Percentiles rank a stretch among this genome's conserved stretches.
Conservation (phyloP, 2,113 vertebrate species). For the Brachionichthys hirsutus region DNA sequence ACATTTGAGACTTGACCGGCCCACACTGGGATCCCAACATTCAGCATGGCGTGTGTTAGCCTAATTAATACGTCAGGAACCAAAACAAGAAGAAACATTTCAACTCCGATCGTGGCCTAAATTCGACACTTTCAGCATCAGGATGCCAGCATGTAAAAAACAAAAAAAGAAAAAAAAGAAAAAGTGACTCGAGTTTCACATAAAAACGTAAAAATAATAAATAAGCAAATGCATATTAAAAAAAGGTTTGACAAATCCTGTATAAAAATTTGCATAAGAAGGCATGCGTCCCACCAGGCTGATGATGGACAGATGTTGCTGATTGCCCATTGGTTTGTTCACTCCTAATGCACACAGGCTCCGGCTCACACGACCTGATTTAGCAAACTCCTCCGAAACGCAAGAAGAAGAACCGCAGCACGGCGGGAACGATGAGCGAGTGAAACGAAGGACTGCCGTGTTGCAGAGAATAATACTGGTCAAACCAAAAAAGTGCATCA, state of each 20-base stretch:
- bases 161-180: slow-evolving; percentile 23
- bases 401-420: slow-evolving; percentile 33
- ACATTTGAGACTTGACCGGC: slow-evolving; percentile 36
- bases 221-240: slow-evolving; percentile 74
- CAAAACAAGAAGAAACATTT: slow-evolving; percentile 25
- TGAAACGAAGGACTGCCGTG: slow-evolving; percentile 11
- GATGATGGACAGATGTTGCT: slow-evolving; percentile 49
- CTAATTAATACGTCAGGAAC: slow-evolving; percentile 36
- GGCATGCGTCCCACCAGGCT: slow-evolving; percentile 61
- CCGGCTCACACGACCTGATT: slow-evolving; percentile 52
- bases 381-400: slow-evolving; percentile 35
- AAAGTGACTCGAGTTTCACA: slow-evolving; percentile 64
- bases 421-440: slow-evolving; percentile 16
- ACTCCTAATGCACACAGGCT: slow-evolving; percentile 37
- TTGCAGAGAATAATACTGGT: slow-evolving; percentile 62
- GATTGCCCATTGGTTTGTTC: slow-evolving; percentile 50
- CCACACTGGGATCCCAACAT: slow-evolving; percentile 45
- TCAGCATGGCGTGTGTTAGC: slow-evolving; percentile 43
- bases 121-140: slow-evolving; percentile 25
- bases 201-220: slow-evolving; percentile 54
- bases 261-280: slow-evolving; percentile 82
- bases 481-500: slow-evolving; percentile 69
- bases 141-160: slow-evolving; percentile 46
- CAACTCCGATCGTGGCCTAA: not conserved
- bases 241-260: slow-evolving; percentile 59